Evolutionary conservation across 2,797 vertebrate genomes (phyloP).

Genomic region (Dryobates pubescens): DNA sequence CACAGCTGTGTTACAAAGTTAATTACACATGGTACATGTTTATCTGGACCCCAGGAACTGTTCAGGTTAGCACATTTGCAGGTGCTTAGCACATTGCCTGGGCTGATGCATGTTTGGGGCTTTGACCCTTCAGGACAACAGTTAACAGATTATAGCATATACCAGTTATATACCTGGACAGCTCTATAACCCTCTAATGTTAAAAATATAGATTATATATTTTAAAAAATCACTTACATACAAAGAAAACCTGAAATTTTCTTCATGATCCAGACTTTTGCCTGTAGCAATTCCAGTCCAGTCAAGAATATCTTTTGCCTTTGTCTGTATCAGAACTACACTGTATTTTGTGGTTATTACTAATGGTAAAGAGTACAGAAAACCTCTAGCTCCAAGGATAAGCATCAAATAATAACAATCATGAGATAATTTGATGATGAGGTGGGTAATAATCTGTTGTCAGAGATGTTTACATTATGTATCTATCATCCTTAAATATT

Average conservation of each 20-base stretch:
- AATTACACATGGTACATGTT: too few relatives aligned
- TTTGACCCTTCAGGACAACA: too few relatives aligned
- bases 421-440: neutral
- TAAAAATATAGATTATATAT: neutral
- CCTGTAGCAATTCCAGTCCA: neutral
- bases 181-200: neutral
- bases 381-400: neutral
- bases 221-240: neutral
- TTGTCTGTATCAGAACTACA: neutral
- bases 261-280: neutral
- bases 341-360: neutral
- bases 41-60: too few relatives aligned
- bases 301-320: neutral
- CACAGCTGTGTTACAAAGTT: too few relatives aligned
- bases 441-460: neutral
- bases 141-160: neutral
- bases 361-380: neutral
- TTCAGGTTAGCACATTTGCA: too few relatives aligned
- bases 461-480: neutral
- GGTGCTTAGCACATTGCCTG: too few relatives aligned
- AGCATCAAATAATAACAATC: neutral
- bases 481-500: neutral
- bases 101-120: too few relatives aligned
- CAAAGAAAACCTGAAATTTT: neutral
- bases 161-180: neutral